Conservation (phyloP, 2,113 vertebrate genomes). For the Lagopus leucura region DNA sequence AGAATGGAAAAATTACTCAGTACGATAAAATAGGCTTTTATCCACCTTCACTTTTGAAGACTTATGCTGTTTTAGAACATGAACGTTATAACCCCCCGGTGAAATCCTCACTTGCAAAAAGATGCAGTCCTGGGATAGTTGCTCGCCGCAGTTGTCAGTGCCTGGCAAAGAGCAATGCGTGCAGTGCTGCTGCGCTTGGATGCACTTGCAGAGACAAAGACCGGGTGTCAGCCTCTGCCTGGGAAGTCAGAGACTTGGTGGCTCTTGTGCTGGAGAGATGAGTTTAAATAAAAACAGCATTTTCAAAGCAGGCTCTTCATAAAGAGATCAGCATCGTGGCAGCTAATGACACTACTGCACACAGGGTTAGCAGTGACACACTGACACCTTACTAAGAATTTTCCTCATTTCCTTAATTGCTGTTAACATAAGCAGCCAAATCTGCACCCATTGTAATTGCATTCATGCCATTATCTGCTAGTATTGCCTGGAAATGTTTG, state of each 20-base stretch:
- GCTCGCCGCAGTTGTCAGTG: not conserved
- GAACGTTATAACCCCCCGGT: not conserved
- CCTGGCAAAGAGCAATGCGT: not conserved
- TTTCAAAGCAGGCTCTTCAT: not conserved
- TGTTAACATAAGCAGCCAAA: not conserved
- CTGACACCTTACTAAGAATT: not conserved
- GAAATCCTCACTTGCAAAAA: not conserved
- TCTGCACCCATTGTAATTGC: not conserved
- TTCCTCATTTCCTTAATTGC: not conserved
- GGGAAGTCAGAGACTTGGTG: not conserved
- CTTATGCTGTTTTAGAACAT: not conserved
- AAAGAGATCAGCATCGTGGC: not conserved
- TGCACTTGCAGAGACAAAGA: constrained; percentile 19
- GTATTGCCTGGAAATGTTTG: not conserved
- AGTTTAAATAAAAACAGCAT: not conserved
- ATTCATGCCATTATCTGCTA: not conserved
- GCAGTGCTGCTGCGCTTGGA: constrained; percentile 21
- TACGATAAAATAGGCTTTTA: not conserved
- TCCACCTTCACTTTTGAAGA: not conserved
- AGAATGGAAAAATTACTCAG: not conserved
- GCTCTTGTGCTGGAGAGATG: not conserved
- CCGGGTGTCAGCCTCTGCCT: not conserved
- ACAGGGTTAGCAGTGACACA: not conserved
- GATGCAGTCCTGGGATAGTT: fast-evolving
- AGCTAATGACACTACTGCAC: not conserved